Evolutionary conservation across 2,113 vertebrate species (phyloP).

Genomic region (Procapra przewalskii): DNA sequence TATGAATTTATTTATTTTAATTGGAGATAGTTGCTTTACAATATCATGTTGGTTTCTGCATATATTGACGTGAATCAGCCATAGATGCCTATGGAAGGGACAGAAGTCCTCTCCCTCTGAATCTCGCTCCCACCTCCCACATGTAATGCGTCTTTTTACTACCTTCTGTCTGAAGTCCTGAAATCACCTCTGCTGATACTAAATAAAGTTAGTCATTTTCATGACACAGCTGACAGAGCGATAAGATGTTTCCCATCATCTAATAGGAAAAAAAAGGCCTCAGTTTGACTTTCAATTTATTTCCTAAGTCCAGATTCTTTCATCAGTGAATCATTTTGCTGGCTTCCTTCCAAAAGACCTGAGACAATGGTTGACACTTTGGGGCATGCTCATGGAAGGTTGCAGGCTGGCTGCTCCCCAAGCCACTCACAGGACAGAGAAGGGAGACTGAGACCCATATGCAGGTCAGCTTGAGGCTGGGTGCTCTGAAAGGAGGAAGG

Average conservation of each 20-base stretch:
- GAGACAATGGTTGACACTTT: neutral
- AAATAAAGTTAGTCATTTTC: neutral
- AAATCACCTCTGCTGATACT: neutral
- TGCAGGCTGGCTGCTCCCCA: neutral
- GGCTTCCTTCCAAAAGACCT: constrained; percentile 27
- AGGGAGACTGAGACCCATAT: neutral
- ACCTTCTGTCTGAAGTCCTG: neutral
- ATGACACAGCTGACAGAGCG: constrained; percentile 12
- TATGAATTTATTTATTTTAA: neutral
- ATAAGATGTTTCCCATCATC: constrained; percentile 19
- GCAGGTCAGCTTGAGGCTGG: neutral
- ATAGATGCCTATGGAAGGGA: neutral
- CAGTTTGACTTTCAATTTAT: neutral
- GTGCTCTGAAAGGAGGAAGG: neutral
- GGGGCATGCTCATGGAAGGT: neutral
- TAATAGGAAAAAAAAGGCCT: neutral
- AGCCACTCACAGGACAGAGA: neutral
- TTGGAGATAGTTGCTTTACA: neutral
- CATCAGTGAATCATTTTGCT: constrained; percentile 9
- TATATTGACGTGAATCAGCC: neutral
- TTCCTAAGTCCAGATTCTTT: constrained; percentile 28
- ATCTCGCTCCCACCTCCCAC: neutral
- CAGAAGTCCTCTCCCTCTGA: neutral
- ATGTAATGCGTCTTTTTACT: neutral
- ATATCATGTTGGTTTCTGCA: neutral